Percentiles rank a stretch among this genome's conserved stretches.
Conservation (phyloP, 2,888 invertebrate species). For the Phasia obesa region DNA sequence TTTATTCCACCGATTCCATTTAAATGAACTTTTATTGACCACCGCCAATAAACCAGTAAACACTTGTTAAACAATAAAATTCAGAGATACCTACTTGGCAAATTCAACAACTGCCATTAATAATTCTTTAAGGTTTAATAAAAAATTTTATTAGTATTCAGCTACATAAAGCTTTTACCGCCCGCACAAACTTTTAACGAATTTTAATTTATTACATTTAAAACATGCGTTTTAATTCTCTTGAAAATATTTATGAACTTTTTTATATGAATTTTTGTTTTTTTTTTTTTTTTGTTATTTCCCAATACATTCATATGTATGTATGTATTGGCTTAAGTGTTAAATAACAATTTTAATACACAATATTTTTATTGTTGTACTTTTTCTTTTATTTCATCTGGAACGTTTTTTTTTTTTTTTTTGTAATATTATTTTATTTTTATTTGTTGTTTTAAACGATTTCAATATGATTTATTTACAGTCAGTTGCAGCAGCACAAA, state of each 20-base stretch:
- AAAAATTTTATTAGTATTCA: slow-evolving; percentile 9
- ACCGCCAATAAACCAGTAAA: slow-evolving; percentile 42
- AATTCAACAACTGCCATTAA: neutral
- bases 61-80: slow-evolving; percentile 69
- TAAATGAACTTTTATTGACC: slow-evolving; percentile 1
- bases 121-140: slow-evolving; percentile 6
- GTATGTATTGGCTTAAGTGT: slow-evolving; percentile 55
- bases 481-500: neutral
- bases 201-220: slow-evolving; percentile 52
- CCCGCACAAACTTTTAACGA: slow-evolving; percentile 41
- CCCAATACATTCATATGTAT: slow-evolving; percentile 43
- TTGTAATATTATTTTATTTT: slow-evolving; percentile 23
- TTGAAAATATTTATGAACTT: slow-evolving; percentile 41
- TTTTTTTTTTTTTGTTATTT: neutral
- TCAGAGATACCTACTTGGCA: slow-evolving; percentile 44
- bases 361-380: slow-evolving; percentile 30
- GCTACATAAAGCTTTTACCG: neutral
- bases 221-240: slow-evolving; percentile 51
- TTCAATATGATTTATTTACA: slow-evolving; percentile 62
- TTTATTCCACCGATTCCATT: neutral
- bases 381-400: neutral
- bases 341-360: slow-evolving; percentile 55
- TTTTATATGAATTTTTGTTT: neutral
- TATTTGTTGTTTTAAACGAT: slow-evolving; percentile 43
- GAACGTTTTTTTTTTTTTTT: neutral